Evolutionary conservation across 2,888 invertebrate genomes (phyloP).

Genomic region (Hirtodrosophila duncani): DNA sequence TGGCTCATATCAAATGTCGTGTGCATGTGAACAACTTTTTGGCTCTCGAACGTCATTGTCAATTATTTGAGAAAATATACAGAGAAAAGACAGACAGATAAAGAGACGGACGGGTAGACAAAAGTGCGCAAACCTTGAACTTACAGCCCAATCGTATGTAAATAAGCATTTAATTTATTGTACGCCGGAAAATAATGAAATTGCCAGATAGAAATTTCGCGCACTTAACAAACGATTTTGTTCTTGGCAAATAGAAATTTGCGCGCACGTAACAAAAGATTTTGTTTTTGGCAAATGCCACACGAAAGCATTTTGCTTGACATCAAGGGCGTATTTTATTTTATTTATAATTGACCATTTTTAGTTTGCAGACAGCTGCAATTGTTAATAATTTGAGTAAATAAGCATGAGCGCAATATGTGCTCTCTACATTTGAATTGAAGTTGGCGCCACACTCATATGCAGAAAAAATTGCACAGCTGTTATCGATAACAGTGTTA

Average conservation of each 20-base stretch:
- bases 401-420: too few species aligned
- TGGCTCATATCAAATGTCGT: conserved; percentile 54
- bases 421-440: neutral
- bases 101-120: neutral
- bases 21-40: conserved; percentile 54
- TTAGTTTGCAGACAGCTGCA: conserved; percentile 29
- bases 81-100: conserved; percentile 6
- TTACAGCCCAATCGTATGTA: conserved; percentile 50
- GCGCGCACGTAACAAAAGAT: too few species aligned
- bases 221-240: conserved; percentile 10
- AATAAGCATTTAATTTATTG: conserved; percentile 35
- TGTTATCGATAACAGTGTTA: conserved; percentile 10
- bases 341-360: conserved; percentile 25
- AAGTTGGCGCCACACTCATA: conserved; percentile 4
- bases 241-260: too few species aligned
- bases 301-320: too few species aligned
- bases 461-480: conserved; percentile 5
- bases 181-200: conserved; percentile 57
- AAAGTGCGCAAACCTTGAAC: conserved; percentile 48
- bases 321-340: conserved; percentile 17
- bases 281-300: too few species aligned
- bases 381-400: conserved; percentile 1
- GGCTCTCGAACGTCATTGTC: conserved; percentile 50
- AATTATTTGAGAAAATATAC: conserved; percentile 34
- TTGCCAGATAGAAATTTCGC: conserved; percentile 15